These are phyloP conservation scores for Aphaenogaster floridana DNA, from an alignment of 1,140 invertebrate genomes.

Conservation along the genomic window DNA sequence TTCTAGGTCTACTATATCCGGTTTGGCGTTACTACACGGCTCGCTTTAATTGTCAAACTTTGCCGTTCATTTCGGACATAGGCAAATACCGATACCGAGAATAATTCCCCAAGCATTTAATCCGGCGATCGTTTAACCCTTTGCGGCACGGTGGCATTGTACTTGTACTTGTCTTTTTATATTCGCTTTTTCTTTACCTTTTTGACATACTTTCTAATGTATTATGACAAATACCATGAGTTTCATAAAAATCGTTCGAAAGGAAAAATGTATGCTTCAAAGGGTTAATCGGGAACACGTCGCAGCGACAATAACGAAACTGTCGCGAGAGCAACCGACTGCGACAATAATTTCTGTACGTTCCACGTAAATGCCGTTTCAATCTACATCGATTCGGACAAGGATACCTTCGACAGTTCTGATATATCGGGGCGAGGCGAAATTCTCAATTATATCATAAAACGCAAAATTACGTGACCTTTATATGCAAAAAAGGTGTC, in stretches of 20 bases:
- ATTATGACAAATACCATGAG: too few relatives aligned
- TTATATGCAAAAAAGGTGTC: neutral
- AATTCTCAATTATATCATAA: neutral
- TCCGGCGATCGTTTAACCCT: neutral
- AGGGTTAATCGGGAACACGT: neutral
- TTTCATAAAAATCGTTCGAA: too few relatives aligned
- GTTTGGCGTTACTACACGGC: conserved; percentile 50
- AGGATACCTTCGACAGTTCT: neutral
- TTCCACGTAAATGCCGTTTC: neutral
- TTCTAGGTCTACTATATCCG: conserved; percentile 77
- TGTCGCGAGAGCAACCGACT: neutral
- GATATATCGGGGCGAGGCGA: neutral
- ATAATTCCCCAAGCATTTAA: conserved; percentile 18
- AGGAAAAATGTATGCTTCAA: too few relatives aligned
- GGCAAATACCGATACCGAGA: neutral
- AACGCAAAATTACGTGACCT: neutral
- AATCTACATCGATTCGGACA: neutral
- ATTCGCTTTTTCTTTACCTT: too few relatives aligned
- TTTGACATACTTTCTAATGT: too few relatives aligned
- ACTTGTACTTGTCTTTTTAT: too few relatives aligned
- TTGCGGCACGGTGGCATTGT: too few relatives aligned
- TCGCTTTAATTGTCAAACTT: conserved; percentile 61
- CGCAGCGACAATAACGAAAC: neutral
- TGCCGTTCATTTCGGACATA: conserved; percentile 29
- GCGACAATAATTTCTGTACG: neutral